phyloP scores from a whole-genome alignment of 2,888 invertebrate species.

The Hemithea aestivaria region DNA sequence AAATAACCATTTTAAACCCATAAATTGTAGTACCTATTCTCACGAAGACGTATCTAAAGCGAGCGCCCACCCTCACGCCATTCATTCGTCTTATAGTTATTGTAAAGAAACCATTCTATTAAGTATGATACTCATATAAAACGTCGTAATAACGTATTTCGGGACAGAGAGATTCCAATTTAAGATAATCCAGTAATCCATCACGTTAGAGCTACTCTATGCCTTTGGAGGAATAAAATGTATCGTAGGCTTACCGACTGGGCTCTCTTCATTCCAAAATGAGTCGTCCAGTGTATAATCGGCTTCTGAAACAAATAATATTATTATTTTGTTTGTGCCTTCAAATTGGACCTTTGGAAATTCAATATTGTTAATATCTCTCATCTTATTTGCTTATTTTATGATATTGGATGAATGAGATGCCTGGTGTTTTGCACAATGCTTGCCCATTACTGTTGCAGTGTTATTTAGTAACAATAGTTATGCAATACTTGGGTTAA shows the following conservation, averaged over 20 bases:
- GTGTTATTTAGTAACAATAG: too few relatives aligned
- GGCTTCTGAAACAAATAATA: constrained; percentile 86
- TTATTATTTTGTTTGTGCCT: constrained; percentile 5
- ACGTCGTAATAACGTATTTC: constrained; percentile 17
- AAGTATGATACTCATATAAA: neutral
- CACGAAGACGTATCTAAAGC: too few relatives aligned
- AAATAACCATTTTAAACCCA: too few relatives aligned
- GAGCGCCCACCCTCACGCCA: neutral
- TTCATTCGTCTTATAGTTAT: too few relatives aligned
- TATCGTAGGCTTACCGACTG: constrained; percentile 84
- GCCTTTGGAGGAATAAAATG: constrained; percentile 16
- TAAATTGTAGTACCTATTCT: too few relatives aligned
- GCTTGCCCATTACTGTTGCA: too few relatives aligned
- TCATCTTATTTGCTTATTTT: too few relatives aligned
- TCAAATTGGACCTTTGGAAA: neutral
- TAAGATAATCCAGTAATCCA: constrained; percentile 20
- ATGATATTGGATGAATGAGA: too few relatives aligned
- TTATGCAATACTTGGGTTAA: too few relatives aligned
- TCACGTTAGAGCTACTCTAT: constrained; percentile 15
- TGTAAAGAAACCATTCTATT: too few relatives aligned
- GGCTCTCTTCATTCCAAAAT: constrained; percentile 95
- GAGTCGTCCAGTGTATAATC: constrained; percentile 96
- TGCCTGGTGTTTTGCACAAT: too few relatives aligned
- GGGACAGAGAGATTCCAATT: constrained; percentile 20
- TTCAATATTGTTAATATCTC: neutral